A percentile compares a stretch with the other conserved stretches of the same genome.
phyloP scores from a whole-genome alignment of 1,140 invertebrate species.

The Zophobas morio region DNA sequence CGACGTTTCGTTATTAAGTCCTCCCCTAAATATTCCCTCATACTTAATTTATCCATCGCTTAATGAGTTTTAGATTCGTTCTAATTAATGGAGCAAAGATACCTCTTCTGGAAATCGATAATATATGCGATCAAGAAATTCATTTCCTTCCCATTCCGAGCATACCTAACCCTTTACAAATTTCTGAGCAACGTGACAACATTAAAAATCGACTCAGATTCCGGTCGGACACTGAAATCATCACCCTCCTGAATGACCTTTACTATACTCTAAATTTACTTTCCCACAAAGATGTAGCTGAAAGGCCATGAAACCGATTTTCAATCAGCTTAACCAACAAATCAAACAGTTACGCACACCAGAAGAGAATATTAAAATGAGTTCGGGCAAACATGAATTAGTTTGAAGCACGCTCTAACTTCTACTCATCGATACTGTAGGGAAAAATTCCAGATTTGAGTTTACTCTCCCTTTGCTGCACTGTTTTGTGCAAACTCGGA shows the following conservation, averaged over 20 bases:
- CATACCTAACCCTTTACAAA: no score
- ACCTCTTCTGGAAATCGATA: background rate
- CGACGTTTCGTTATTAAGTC: conserved; percentile 4
- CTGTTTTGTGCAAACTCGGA: background rate
- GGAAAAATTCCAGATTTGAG: no score
- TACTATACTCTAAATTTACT: background rate
- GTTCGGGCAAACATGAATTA: conserved; percentile 23
- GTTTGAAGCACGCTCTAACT: background rate
- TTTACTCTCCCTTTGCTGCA: background rate
- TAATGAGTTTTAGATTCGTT: background rate
- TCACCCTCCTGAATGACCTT: conserved; percentile 2
- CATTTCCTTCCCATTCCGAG: no score
- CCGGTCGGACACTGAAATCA: conserved; percentile 1
- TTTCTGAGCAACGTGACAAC: conserved; percentile 9
- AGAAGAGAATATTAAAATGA: conserved; percentile 33
- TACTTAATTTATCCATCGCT: background rate
- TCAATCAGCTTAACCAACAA: conserved; percentile 39
- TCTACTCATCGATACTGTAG: background rate
- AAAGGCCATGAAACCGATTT: conserved; percentile 42
- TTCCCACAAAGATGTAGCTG: conserved; percentile 16
- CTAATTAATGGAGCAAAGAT: background rate
- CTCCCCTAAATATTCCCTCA: background rate
- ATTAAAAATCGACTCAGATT: conserved; percentile 1
- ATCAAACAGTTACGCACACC: conserved; percentile 23
- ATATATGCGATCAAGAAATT: no score